These are phyloP conservation scores for Cyprinodon diabolis DNA, from an alignment of 2,797 vertebrate species.

Conservation along the genomic window DNA sequence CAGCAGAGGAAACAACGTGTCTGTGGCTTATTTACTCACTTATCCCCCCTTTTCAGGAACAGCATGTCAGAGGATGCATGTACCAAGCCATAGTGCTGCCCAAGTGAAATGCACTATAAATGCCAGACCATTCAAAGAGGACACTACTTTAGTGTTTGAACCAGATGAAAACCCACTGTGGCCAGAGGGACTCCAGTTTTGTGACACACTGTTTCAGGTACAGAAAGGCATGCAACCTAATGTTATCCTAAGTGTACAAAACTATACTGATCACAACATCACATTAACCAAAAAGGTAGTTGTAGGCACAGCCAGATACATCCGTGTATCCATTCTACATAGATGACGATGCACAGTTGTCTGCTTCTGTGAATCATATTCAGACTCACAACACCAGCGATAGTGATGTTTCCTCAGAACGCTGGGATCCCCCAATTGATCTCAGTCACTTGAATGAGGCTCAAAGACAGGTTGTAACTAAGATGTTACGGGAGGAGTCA, in stretches of 20 bases:
- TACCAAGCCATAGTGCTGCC: not conserved
- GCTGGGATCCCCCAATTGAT: slow-evolving; percentile 2
- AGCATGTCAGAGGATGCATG: not conserved
- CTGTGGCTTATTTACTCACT: too few relatives aligned
- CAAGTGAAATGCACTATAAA: slow-evolving; percentile 4
- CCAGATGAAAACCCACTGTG: slow-evolving; percentile 7
- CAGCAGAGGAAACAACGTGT: too few relatives aligned
- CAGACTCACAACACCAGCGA: not conserved
- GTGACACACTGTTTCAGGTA: slow-evolving; percentile 13
- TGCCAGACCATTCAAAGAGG: not conserved
- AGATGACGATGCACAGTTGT: not conserved
- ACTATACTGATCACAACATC: not conserved
- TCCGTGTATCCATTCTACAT: not conserved
- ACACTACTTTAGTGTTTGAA: slow-evolving; percentile 7
- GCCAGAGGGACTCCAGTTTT: slow-evolving; percentile 22
- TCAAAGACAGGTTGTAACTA: not conserved
- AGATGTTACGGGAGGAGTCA: not conserved
- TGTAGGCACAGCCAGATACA: not conserved
- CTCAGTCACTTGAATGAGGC: not conserved
- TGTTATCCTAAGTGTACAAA: not conserved
- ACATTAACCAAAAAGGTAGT: not conserved
- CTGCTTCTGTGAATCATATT: not conserved
- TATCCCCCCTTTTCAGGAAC: not conserved
- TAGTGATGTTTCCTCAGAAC: not conserved
- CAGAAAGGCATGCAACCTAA: not conserved